Percentiles rank a stretch among this genome's conserved stretches.
Conservation (phyloP, 2,888 invertebrate genomes). For the Julus scandinavius region DNA sequence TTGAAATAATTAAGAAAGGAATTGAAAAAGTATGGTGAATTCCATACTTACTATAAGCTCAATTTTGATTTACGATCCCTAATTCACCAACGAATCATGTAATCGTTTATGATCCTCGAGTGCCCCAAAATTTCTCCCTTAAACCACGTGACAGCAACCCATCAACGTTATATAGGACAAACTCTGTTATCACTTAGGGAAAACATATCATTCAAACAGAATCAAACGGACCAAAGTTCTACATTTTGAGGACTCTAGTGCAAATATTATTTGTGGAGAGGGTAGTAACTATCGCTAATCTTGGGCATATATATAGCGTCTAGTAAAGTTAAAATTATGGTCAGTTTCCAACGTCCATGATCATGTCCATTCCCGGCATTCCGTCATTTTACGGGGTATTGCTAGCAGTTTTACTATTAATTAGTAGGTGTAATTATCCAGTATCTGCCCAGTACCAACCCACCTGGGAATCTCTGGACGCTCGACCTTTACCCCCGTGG, state of each 20-base stretch:
- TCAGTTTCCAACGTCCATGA: not conserved
- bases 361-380: not conserved
- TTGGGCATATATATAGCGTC: not conserved
- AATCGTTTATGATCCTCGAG: too few species aligned
- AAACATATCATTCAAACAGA: not conserved
- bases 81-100: too few species aligned
- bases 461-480: constrained; percentile 86
- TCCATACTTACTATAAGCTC: too few species aligned
- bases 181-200: too few species aligned
- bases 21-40: too few species aligned
- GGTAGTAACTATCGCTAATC: not conserved
- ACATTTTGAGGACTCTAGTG: not conserved
- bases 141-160: too few species aligned
- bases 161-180: too few species aligned
- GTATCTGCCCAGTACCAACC: constrained; percentile 71
- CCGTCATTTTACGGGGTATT: not conserved
- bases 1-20: too few species aligned
- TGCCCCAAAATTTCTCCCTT: too few species aligned
- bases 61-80: too few species aligned
- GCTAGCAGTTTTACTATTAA: not conserved
- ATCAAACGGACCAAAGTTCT: not conserved
- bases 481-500: constrained; percentile 84
- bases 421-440: not conserved
- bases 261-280: not conserved
- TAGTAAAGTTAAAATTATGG: not conserved